phyloP scores from a whole-genome alignment of 2,113 vertebrate species.

The Nothoprocta pentlandii region DNA sequence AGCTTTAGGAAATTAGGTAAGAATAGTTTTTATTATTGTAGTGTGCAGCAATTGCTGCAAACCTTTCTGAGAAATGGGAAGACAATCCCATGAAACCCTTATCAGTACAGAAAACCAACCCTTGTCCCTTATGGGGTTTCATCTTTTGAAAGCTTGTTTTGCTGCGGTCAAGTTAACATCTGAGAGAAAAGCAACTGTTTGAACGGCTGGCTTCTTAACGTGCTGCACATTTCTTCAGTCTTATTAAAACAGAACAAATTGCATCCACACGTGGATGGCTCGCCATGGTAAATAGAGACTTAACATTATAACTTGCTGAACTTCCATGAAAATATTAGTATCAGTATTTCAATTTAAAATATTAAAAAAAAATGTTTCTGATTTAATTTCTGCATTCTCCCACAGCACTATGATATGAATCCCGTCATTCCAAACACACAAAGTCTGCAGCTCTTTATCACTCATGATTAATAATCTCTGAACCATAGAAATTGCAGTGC shows the following conservation, averaged over 20 bases:
- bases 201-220: neutral
- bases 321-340: neutral
- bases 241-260: neutral
- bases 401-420: fast-evolving
- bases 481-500: neutral
- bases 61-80: neutral
- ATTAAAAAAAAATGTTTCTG: neutral
- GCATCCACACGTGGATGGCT: neutral
- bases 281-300: neutral
- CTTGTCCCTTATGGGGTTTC: neutral
- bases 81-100: neutral
- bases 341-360: neutral
- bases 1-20: constrained; percentile 66
- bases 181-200: neutral
- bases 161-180: neutral
- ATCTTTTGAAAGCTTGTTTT: constrained; percentile 18
- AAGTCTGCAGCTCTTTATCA: neutral
- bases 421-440: neutral
- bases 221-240: neutral
- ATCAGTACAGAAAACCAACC: neutral
- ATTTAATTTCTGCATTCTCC: neutral
- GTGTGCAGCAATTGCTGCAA: neutral
- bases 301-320: neutral
- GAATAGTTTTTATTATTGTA: constrained; percentile 67
- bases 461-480: neutral